These are phyloP conservation scores for Mastomys coucha DNA, from an alignment of 2,113 vertebrate genomes.

Conservation along the genomic window DNA sequence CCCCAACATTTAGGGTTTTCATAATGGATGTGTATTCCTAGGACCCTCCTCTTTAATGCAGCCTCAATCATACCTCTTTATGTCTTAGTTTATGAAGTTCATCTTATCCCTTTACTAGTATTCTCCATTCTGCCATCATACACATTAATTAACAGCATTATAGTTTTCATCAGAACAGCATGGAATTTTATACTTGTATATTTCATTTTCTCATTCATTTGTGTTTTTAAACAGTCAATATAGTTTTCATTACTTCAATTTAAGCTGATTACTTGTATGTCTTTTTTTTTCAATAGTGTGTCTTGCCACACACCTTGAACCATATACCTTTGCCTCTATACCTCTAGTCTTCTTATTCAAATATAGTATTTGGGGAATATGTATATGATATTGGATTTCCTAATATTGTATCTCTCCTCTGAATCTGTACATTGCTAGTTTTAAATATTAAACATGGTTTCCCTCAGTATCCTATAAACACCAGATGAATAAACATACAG, in stretches of 20 bases:
- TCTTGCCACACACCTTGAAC: too few relatives aligned
- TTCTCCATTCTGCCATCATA: background rate
- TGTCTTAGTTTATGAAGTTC: background rate
- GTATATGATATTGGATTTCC: background rate
- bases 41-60: background rate
- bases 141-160: background rate
- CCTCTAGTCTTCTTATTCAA: background rate
- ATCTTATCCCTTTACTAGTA: background rate
- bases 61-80: background rate
- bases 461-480: background rate
- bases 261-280: background rate
- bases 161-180: background rate
- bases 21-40: background rate
- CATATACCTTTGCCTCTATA: background rate
- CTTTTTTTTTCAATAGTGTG: background rate
- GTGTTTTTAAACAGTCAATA: background rate
- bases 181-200: background rate
- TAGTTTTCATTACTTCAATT: background rate
- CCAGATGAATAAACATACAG: background rate
- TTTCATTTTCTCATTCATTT: background rate
- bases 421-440: background rate
- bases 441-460: background rate
- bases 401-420: slow-evolving; percentile 13
- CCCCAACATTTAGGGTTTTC: background rate
- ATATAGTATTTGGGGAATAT: background rate